phyloP scores from a whole-genome alignment of 1,140 invertebrate genomes.

The Doryteuthis pealeii region DNA sequence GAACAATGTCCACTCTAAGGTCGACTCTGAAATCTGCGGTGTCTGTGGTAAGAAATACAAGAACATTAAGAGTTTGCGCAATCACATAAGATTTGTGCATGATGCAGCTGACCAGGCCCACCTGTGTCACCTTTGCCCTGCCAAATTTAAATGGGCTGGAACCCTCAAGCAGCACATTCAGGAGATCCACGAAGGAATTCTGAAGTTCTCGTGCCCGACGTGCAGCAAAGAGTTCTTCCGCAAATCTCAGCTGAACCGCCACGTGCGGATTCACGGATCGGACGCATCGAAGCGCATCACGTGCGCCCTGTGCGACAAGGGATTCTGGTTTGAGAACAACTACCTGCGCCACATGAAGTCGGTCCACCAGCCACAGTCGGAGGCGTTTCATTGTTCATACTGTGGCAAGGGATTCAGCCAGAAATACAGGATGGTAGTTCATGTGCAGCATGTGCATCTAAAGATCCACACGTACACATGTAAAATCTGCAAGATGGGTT shows the following conservation, averaged over 20 bases:
- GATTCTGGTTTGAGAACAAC: constrained; percentile 40
- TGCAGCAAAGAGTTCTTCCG: constrained; percentile 42
- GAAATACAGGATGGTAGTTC: constrained; percentile 37
- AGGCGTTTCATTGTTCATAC: constrained; percentile 47
- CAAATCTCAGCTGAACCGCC: constrained; percentile 38
- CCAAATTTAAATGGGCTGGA: constrained; percentile 35
- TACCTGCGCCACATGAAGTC: constrained; percentile 34
- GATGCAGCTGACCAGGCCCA: constrained; percentile 24
- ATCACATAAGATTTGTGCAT: constrained; percentile 39
- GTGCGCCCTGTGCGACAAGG: constrained; percentile 35
- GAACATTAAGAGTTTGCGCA: constrained; percentile 31
- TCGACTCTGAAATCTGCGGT: constrained; percentile 12
- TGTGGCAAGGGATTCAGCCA: constrained; percentile 45
- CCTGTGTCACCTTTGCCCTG: constrained; percentile 37
- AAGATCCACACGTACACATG: constrained; percentile 40
- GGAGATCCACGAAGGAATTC: constrained; percentile 40
- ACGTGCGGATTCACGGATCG: constrained; percentile 34
- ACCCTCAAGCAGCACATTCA: constrained; percentile 43
- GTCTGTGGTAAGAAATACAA: constrained; percentile 33
- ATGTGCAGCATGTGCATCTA: constrained; percentile 43
- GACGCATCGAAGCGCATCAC: constrained; percentile 31
- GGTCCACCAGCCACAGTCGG: constrained; percentile 33
- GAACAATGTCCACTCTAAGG: constrained; percentile 21
- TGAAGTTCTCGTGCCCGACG: constrained; percentile 28
- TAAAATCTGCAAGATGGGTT: constrained; percentile 34